These are phyloP conservation scores for Arbacia lixula DNA, from an alignment of 53 echinoderm and acorn worm genomes.

Conservation along the genomic window DNA sequence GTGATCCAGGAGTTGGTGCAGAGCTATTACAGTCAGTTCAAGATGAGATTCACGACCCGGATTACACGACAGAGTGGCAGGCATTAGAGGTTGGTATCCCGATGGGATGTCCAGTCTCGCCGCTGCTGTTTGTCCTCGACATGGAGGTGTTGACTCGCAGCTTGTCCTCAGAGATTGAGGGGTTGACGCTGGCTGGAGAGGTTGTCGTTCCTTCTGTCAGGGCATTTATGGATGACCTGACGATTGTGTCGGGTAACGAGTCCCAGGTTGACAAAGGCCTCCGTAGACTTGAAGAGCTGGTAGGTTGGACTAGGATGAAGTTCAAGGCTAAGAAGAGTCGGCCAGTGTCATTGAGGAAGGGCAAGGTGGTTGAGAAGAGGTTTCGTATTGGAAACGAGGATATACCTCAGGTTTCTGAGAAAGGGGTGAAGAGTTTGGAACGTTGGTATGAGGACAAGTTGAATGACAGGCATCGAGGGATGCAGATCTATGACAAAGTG, in stretches of 20 bases:
- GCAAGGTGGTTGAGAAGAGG: constrained; percentile 35
- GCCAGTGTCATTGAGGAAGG: constrained; percentile 33
- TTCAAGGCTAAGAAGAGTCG: constrained; percentile 63
- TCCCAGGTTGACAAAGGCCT: constrained; percentile 30
- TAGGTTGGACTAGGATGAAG: constrained; percentile 58
- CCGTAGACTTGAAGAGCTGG: constrained; percentile 43
- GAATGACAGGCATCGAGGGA: constrained; percentile 43
- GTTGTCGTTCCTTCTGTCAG: constrained; percentile 38
- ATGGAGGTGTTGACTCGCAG: constrained; percentile 53
- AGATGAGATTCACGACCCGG: constrained; percentile 28
- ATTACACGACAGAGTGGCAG: constrained; percentile 33
- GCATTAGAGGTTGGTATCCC: constrained; percentile 53
- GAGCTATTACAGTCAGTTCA: constrained; percentile 48
- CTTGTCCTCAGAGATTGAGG: constrained; percentile 40
- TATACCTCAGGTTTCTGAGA: constrained; percentile 49
- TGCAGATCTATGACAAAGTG: constrained; percentile 41
- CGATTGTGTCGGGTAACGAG: constrained; percentile 36
- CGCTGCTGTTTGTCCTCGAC: constrained; percentile 58
- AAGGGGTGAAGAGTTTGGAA: constrained; percentile 50
- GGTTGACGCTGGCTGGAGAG: constrained; percentile 33
- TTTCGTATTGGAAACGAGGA: constrained; percentile 45
- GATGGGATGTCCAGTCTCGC: constrained; percentile 59
- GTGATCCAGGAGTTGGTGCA: no score
- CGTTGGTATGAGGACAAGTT: constrained; percentile 46
- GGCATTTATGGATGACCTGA: constrained; percentile 59